These are phyloP conservation scores for Lepus townsendii DNA, from an alignment of 2,797 vertebrate genomes.

Conservation along the genomic window DNA sequence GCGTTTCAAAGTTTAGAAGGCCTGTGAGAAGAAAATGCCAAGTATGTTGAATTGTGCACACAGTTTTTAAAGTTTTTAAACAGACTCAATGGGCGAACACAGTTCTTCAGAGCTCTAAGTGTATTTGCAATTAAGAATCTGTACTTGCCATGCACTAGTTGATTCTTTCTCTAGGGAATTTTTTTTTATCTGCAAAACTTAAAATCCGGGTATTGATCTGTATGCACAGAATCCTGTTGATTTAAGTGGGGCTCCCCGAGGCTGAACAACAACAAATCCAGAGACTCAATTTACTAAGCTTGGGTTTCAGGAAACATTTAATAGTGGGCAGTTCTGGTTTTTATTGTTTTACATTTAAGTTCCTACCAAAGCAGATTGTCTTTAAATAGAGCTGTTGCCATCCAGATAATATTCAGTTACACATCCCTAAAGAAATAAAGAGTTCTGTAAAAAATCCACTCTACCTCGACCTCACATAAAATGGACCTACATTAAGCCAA, in stretches of 20 bases:
- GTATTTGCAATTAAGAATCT: conserved; percentile 24
- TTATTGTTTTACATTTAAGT: conserved; percentile 78
- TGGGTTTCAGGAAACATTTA: conserved; percentile 82
- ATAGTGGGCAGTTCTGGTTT: conserved; percentile 82
- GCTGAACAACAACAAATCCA: conserved; percentile 59
- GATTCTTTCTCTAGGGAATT: conserved; percentile 55
- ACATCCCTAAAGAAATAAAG: conserved; percentile 74
- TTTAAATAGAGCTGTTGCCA: conserved; percentile 76
- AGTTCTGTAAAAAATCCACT: conserved; percentile 72
- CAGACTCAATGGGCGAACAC: neutral
- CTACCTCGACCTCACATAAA: conserved; percentile 67
- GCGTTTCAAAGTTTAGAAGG: conserved; percentile 53
- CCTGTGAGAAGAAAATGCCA: conserved; percentile 59
- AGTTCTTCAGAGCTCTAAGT: neutral
- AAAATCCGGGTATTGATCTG: conserved; percentile 68
- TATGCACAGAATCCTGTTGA: conserved; percentile 66
- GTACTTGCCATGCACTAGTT: neutral
- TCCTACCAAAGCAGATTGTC: conserved; percentile 77
- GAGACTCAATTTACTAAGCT: conserved; percentile 71
- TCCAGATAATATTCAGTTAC: conserved; percentile 76
- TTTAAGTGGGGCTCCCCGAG: conserved; percentile 71
- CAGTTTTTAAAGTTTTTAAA: conserved; percentile 19
- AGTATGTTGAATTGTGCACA: conserved; percentile 54
- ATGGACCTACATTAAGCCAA: conserved; percentile 66
- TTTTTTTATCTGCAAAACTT: conserved; percentile 71